Base-by-base conservation (phyloP, 1,140 invertebrate species). In the Tyrophagus putrescentiae region DNA sequence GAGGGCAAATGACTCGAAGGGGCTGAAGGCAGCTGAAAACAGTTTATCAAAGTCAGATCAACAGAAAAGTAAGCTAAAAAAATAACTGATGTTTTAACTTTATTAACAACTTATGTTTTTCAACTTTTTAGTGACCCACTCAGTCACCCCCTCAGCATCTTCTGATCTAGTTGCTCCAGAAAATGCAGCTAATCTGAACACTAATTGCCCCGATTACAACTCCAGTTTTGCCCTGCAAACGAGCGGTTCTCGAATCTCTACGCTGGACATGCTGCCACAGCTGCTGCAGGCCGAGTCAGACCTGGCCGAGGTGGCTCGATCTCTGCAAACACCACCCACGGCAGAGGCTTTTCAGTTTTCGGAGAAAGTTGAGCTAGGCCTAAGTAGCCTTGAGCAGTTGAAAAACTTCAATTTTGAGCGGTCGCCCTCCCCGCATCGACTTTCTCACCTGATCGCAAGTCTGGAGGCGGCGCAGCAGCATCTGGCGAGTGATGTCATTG, bases 91-190 rank as follows among this genome's bases (percentile, higher is more conserved):
- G n/a, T n/a, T n/a, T n/a, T n/a, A n/a, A n/a, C n/a, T n/a, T n/a
- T n/a, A n/a, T n/a, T n/a, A n/a, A n/a, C n/a, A n/a, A 87, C 68
- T 77, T 78, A 87, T 68, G 77, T 78, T 66, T 71, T 70, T 13
- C 74, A 77, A 33, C 58, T 18, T 34, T 60, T 29, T 57, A 63
- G 29, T 33, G 58, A 58, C 3, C 57, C 65, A 23, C 62, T 64
- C 9, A 39, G 52, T 6, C 16, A 64, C 27, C 56, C 66, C 6
- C 44, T 74, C 66, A 73, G 74, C 45, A 66, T 72, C 9, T 72
- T 70, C 67, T 45, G 67, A 69, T 42, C 59, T 76, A 21, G 71
- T 75, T 64, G 68, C 68, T 23, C 69, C 73, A 48, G 70, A 68
- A 33, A n/a, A 39, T 13, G 13, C n/a, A 13, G 23, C 44, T n/a